Evolutionary conservation across 1,140 invertebrate species (phyloP).

Genomic region (Episyrphus balteatus): DNA sequence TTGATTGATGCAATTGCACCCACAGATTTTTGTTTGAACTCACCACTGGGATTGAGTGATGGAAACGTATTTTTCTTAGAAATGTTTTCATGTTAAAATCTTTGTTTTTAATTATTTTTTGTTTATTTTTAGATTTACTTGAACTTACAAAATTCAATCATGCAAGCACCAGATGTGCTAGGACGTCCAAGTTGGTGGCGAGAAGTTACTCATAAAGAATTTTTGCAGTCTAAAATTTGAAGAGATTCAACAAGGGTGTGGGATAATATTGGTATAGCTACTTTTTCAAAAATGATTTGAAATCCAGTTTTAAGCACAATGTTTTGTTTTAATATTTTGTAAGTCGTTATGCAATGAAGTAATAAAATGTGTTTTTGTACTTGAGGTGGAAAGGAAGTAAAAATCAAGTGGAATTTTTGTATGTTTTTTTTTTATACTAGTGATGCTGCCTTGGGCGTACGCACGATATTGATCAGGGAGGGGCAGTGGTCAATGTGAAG

Average conservation of each 20-base stretch:
- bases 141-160: conserved; percentile 44
- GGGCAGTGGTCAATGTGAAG: no score
- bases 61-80: conserved; percentile 47
- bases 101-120: not conserved
- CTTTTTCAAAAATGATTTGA: no score
- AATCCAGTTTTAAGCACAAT: no score
- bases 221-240: conserved; percentile 26
- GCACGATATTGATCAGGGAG: no score
- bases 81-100: not conserved
- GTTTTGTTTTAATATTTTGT: no score
- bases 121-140: conserved; percentile 43
- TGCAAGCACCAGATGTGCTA: conserved; percentile 42
- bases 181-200: conserved; percentile 48
- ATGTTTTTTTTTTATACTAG: no score
- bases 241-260: not conserved
- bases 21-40: conserved; percentile 76
- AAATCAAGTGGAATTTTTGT: no score
- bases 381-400: no score
- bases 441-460: no score
- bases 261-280: no score
- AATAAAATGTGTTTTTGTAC: no score
- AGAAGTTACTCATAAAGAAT: conserved; percentile 42
- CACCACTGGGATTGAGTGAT: conserved; percentile 65
- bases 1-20: conserved; percentile 80
- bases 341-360: no score